Percentiles rank a stretch among this genome's conserved stretches.
phyloP scores from a whole-genome alignment of 2,797 vertebrate genomes.

The Zonotrichia albicollis region DNA sequence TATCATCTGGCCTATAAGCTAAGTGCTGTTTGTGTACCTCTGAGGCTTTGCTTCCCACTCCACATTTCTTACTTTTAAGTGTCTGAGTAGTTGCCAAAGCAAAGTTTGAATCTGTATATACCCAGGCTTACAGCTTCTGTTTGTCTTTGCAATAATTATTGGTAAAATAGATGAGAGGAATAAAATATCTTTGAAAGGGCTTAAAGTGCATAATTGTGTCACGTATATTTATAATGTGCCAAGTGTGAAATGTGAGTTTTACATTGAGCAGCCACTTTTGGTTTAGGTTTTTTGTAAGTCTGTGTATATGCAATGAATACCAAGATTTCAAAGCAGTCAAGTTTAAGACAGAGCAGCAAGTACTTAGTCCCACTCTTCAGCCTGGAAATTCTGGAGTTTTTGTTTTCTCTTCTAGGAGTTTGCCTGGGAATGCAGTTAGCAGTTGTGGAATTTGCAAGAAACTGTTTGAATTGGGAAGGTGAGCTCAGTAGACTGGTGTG shows the following conservation, averaged over 20 bases:
- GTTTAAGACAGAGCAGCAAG: neutral
- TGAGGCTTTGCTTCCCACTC: neutral
- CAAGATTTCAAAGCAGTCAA: neutral
- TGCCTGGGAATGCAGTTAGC: constrained; percentile 83
- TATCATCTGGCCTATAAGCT: neutral
- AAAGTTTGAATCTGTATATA: neutral
- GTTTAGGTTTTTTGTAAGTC: neutral
- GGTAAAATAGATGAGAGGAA: neutral
- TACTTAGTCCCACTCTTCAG: neutral
- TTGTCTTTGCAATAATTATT: neutral
- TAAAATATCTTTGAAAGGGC: neutral
- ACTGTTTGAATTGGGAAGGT: constrained; percentile 79
- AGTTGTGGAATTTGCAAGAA: constrained; percentile 81
- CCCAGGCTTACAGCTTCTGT: neutral
- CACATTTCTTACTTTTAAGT: neutral
- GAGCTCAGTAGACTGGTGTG: neutral
- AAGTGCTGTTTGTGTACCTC: neutral
- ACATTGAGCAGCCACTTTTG: neutral
- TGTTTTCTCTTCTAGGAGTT: constrained; percentile 68
- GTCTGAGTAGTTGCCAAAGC: neutral
- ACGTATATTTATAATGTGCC: neutral
- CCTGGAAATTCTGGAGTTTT: neutral
- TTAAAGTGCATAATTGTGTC: neutral
- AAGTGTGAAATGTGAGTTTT: neutral
- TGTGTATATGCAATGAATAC: neutral